Conservation (phyloP, 2,113 vertebrate genomes). For the Etia nguti region DNA sequence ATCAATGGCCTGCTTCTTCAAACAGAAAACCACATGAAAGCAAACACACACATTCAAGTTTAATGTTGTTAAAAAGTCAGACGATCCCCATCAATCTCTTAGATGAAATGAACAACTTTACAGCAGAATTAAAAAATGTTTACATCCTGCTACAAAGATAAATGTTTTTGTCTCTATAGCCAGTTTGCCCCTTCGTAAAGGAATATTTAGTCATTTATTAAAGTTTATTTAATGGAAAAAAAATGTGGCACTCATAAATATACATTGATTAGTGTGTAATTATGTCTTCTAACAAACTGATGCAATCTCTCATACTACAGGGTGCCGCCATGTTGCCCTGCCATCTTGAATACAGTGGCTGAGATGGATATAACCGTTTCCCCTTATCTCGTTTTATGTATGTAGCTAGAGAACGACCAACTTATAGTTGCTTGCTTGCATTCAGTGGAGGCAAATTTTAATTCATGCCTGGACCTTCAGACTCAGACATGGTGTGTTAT, state of each 20-base stretch:
- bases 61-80: neutral
- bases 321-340: neutral
- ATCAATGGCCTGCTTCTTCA: neutral
- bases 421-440: neutral
- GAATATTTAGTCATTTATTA: neutral
- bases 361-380: neutral
- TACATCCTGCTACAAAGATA: neutral
- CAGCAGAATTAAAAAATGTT: neutral
- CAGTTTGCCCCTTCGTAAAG: neutral
- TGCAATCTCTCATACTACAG: neutral
- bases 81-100: neutral
- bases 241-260: neutral
- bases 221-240: neutral
- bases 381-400: neutral
- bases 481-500: neutral
- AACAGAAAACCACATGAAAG: neutral
- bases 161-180: neutral
- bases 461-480: neutral
- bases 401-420: neutral
- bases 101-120: neutral
- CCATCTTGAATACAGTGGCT: neutral
- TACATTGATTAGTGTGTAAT: neutral
- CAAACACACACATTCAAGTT: neutral
- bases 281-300: neutral
- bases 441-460: neutral